Conservation (phyloP, 2,113 vertebrate species). For the Malaclemys terrapin region DNA sequence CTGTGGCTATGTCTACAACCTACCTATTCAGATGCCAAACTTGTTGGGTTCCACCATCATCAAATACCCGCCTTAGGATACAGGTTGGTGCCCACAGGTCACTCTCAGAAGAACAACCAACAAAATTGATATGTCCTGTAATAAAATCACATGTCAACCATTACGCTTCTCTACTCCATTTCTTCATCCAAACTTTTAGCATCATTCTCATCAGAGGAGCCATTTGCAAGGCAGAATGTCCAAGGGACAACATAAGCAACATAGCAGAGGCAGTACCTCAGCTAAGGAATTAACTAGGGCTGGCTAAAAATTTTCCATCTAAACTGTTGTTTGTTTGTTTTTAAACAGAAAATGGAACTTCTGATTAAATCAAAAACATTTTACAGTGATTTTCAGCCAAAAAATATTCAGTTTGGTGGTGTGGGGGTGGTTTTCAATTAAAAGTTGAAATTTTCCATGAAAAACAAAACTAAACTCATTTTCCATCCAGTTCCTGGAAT, state of each 20-base stretch:
- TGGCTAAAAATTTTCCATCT: not conserved
- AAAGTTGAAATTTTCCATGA: not conserved
- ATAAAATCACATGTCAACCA: not conserved
- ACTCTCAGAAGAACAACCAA: not conserved
- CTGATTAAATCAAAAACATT: not conserved
- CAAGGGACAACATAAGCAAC: not conserved
- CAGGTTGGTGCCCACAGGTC: not conserved
- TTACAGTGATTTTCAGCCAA: not conserved
- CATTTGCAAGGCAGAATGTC: not conserved
- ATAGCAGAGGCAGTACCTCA: not conserved
- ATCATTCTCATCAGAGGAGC: not conserved
- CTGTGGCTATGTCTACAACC: not conserved
- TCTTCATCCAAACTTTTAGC: accelerated
- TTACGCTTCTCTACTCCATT: not conserved
- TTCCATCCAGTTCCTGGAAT: not conserved
- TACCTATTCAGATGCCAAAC: accelerated
- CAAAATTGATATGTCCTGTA: not conserved
- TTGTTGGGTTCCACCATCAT: not conserved
- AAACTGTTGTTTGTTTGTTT: not conserved
- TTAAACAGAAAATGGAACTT: not conserved
- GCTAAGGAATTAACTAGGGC: not conserved
- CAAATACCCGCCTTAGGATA: not conserved
- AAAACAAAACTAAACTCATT: not conserved
- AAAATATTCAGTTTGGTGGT: not conserved
- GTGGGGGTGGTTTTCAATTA: not conserved